These are phyloP conservation scores for Lytechinus variegatus DNA, from an alignment of 35 echinoderm and acorn worm species.

Conservation along the genomic window DNA sequence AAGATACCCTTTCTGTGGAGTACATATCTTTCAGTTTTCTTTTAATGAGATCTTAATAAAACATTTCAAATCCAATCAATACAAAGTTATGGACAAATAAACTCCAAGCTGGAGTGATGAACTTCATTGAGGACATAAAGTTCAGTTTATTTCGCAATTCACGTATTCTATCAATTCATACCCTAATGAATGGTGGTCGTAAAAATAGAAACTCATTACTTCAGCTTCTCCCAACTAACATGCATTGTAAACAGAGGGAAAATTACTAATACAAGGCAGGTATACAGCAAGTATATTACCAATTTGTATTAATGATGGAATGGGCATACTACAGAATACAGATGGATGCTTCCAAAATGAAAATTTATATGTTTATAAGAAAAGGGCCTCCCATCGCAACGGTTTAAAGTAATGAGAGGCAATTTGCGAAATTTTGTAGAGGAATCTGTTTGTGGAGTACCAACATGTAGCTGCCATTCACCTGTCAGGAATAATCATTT, in stretches of 20 bases:
- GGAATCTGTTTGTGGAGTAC: no score
- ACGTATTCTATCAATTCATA: neutral
- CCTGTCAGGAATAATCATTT: no score
- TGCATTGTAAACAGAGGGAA: neutral
- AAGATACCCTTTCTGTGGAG: no score
- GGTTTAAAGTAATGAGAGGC: no score
- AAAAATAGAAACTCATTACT: neutral
- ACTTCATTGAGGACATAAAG: neutral
- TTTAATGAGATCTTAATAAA: neutral
- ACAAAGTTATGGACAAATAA: no score
- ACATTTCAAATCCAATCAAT: constrained; percentile 4
- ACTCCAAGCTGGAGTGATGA: neutral
- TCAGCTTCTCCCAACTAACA: neutral
- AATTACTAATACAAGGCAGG: neutral
- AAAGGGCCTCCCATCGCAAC: no score
- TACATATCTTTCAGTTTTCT: no score
- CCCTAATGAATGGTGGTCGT: neutral
- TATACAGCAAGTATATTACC: neutral
- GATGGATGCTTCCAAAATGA: neutral
- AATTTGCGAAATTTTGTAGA: no score
- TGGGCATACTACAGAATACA: neutral
- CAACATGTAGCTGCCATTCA: no score
- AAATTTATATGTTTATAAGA: neutral
- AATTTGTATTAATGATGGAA: neutral
- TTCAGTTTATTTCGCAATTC: neutral